These are phyloP conservation scores for Petrolisthes manimaculis DNA, from an alignment of 2,888 invertebrate species.

Conservation along the genomic window DNA sequence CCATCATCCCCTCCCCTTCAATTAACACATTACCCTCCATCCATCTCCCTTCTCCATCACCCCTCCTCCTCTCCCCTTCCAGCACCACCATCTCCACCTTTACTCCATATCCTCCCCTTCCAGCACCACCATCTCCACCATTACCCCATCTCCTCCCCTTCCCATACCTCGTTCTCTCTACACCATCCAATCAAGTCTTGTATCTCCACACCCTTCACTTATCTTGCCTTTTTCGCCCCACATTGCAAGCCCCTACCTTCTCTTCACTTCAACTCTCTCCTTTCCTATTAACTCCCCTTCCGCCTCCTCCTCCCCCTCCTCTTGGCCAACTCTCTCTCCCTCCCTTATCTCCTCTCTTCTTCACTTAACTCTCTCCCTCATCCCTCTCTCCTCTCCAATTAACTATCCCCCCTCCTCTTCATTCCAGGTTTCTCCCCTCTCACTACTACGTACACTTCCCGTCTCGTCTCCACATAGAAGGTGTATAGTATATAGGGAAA, in stretches of 20 bases:
- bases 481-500: too few species aligned
- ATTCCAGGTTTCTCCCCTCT: background rate
- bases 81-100: too few species aligned
- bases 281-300: background rate
- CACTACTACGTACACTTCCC: background rate
- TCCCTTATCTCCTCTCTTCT: too few species aligned
- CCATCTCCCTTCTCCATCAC: too few species aligned
- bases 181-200: background rate
- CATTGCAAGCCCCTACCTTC: background rate
- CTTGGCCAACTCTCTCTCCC: too few species aligned
- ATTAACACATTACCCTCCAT: too few species aligned
- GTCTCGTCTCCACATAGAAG: background rate
- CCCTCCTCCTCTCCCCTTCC: too few species aligned
- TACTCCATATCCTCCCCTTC: too few species aligned
- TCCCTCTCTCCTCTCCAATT: background rate
- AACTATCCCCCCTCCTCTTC: background rate
- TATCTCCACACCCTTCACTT: background rate
- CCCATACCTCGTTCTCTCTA: background rate
- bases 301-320: background rate
- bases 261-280: background rate
- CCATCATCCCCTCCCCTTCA: background rate
- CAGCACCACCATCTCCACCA: too few species aligned
- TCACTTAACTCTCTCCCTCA: background rate
- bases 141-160: background rate
- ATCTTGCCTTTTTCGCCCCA: background rate